These are phyloP conservation scores for Patagioenas fasciata DNA, from an alignment of 2,113 vertebrate species.

Conservation along the genomic window DNA sequence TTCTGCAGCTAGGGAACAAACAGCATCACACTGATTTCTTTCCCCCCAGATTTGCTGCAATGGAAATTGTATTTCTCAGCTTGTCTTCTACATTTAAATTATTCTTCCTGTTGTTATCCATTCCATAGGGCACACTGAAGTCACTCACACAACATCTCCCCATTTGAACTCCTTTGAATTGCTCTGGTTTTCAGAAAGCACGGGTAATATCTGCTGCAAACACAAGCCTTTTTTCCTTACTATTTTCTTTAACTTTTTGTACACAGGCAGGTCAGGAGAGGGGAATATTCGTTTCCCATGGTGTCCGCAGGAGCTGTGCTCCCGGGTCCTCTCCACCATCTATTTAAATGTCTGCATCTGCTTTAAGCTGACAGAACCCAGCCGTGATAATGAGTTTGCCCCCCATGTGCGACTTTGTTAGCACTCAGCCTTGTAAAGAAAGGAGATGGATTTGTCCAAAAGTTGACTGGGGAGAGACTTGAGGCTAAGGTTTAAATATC, in stretches of 20 bases:
- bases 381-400: slow-evolving; percentile 44
- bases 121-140: background rate
- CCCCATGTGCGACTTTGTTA: slow-evolving; percentile 1
- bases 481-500: slow-evolving; percentile 14
- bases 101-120: background rate
- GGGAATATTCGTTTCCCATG: background rate
- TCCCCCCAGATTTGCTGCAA: background rate
- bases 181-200: background rate
- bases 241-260: background rate
- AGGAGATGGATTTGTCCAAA: slow-evolving; percentile 18
- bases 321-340: background rate
- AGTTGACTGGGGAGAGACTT: slow-evolving; percentile 1
- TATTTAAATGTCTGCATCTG: slow-evolving; percentile 38
- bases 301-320: background rate
- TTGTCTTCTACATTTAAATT: background rate
- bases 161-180: background rate
- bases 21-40: background rate
- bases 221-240: background rate
- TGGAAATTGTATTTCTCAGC: slow-evolving; percentile 45
- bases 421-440: background rate
- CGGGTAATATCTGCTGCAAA: background rate
- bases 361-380: slow-evolving; percentile 42
- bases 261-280: background rate
- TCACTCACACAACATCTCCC: background rate
- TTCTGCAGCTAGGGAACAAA: slow-evolving; percentile 37